Evolutionary conservation across 2,888 invertebrate genomes (phyloP).

Genomic region (Xylophagus ater): DNA sequence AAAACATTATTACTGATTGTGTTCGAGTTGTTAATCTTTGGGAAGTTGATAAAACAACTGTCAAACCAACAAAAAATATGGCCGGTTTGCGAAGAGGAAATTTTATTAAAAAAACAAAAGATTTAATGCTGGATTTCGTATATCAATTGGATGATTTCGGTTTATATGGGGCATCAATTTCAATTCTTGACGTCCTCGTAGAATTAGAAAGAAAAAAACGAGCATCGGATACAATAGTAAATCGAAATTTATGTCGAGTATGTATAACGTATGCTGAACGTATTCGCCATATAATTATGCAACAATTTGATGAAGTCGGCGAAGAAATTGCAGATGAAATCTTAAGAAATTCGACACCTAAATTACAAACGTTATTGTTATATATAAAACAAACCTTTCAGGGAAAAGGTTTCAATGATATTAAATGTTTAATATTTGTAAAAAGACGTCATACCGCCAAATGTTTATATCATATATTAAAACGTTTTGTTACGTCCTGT

Average conservation of each 20-base stretch:
- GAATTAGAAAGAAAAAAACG: constrained; percentile 52
- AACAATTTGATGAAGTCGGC: constrained; percentile 25
- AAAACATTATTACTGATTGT: constrained; percentile 11
- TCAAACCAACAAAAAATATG: constrained; percentile 24
- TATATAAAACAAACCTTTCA: constrained; percentile 49
- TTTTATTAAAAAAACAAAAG: constrained; percentile 40
- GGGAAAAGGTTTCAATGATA: constrained; percentile 26
- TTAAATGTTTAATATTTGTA: constrained; percentile 33
- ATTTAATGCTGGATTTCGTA: constrained; percentile 41
- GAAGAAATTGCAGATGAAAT: constrained; percentile 32
- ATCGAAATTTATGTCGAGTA: constrained; percentile 25
- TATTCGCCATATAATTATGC: constrained; percentile 43
- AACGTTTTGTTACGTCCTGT: constrained; percentile 40
- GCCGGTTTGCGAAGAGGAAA: constrained; percentile 24
- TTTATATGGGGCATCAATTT: constrained; percentile 48
- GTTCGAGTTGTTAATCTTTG: constrained; percentile 16
- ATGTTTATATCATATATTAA: constrained; percentile 56
- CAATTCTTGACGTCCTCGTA: constrained; percentile 48
- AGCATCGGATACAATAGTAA: constrained; percentile 39
- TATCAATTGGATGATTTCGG: constrained; percentile 44
- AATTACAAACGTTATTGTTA: constrained; percentile 50
- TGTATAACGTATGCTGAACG: constrained; percentile 32
- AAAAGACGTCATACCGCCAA: constrained; percentile 57
- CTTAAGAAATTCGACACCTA: constrained; percentile 49
- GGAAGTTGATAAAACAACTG: constrained; percentile 23